These are phyloP conservation scores for Lutraria lutraria DNA, from an alignment of 2,888 invertebrate species.

Conservation along the genomic window DNA sequence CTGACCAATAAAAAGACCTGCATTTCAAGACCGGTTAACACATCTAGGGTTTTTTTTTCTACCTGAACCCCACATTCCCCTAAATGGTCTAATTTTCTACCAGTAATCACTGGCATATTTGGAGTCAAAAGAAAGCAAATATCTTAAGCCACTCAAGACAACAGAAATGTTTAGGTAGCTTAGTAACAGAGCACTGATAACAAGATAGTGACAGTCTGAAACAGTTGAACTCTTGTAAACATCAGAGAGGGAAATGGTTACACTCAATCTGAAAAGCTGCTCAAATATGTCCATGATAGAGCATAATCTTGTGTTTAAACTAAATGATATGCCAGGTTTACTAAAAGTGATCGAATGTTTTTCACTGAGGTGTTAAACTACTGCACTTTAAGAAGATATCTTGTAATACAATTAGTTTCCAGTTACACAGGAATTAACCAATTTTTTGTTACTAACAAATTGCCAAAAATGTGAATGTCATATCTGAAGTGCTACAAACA, in stretches of 20 bases:
- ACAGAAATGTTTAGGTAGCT: constrained; percentile 34
- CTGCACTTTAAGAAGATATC: constrained; percentile 1
- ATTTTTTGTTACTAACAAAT: constrained; percentile 7
- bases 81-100: neutral
- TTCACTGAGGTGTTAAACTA: constrained; percentile 17
- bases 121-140: constrained; percentile 20
- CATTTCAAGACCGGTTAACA: too few relatives aligned
- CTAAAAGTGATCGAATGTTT: neutral
- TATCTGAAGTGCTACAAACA: neutral
- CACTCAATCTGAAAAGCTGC: neutral
- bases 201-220: constrained; percentile 25
- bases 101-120: neutral
- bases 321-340: neutral
- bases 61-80: neutral
- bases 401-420: neutral
- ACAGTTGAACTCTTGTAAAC: constrained; percentile 11
- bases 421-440: neutral
- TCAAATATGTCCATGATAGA: neutral
- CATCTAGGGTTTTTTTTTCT: neutral
- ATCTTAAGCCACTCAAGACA: neutral
- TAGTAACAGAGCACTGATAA: constrained; percentile 35
- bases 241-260: neutral
- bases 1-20: too few relatives aligned
- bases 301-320: neutral
- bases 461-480: constrained; percentile 2